Base-by-base conservation (phyloP, 2,113 vertebrate genomes). In the Gymnocephalus cernua region DNA sequence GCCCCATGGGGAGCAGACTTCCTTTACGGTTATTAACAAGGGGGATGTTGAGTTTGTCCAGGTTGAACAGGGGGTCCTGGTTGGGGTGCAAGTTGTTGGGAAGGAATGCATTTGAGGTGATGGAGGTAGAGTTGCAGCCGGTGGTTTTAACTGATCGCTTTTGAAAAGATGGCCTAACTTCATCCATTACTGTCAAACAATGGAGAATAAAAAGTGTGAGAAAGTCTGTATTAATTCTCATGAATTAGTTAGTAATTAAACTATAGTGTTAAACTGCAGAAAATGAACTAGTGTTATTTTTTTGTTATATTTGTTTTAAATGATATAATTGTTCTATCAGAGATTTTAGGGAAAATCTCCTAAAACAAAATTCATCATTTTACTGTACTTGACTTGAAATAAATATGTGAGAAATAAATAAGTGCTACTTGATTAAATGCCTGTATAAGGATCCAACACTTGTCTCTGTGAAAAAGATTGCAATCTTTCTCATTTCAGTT, bases 181-280 rank as follows among this genome's bases (percentile, higher is more conserved):
- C 95, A 93, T 96, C 95, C 95, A 95, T 97, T 96, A 97, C 96
- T 97, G 97, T 96, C 96, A 95, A 97, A 97, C 92, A 96, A 95
- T 94, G 93, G 93, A 93, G 93, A 95, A 95, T 89, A 94, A 93
- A 93, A 95, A 88, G 83, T 85, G 83, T 91, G 62, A 91, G 66
- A 91, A 74, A 70, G 53, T 32, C 51, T 82, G 77, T 32, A 50
- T 79, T 84, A 35, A 65, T 65, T 25, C 18, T 76, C 3, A 74
- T 15, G 6, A 62, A 82, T 74, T 44, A 57, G 54, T 82, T 53
- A 78, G 41, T 66, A 18, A 14, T 59, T 45, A 53, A 45, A 79
- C 0, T 63, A 35, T n/a, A 58, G 44, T 51, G 13, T 32, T 63
- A 53, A 35, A 50, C 6, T 47, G 18, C 38, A 56, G 29, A 48